Evolutionary conservation across 2,113 vertebrate species (phyloP).

Genomic region (Pogona vitticeps): DNA sequence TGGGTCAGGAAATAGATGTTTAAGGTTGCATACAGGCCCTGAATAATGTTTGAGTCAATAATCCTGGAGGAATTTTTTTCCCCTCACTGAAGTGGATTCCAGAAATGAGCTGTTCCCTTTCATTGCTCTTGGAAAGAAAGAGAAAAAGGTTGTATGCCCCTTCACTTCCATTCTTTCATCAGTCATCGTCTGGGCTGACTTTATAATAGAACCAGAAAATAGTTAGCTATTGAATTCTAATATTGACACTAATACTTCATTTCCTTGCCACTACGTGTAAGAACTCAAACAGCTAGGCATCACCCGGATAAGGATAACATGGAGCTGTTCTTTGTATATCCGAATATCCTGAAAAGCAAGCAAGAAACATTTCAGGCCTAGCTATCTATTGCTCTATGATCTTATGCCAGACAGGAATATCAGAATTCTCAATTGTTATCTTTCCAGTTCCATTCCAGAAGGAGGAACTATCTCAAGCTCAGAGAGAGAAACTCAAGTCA

Average conservation of each 20-base stretch:
- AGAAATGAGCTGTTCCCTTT: not conserved
- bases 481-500: not conserved
- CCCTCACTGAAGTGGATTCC: not conserved
- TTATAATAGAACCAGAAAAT: not conserved
- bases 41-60: not conserved
- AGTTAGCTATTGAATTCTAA: not conserved
- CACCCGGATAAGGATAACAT: not conserved
- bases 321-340: not conserved
- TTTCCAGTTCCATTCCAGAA: not conserved
- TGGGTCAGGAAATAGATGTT: not conserved
- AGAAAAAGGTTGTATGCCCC: not conserved
- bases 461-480: not conserved
- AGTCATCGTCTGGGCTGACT: not conserved
- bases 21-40: not conserved
- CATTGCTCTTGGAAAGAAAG: not conserved
- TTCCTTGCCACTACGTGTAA: not conserved
- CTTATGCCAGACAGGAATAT: not conserved
- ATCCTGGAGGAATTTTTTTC: not conserved
- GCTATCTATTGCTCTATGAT: not conserved
- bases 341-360: not conserved
- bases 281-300: not conserved
- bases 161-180: not conserved
- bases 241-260: not conserved
- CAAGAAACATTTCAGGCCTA: not conserved
- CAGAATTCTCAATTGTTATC: not conserved